Base-by-base conservation (phyloP, 2,113 vertebrate species). In the Lamprotornis superbus region DNA sequence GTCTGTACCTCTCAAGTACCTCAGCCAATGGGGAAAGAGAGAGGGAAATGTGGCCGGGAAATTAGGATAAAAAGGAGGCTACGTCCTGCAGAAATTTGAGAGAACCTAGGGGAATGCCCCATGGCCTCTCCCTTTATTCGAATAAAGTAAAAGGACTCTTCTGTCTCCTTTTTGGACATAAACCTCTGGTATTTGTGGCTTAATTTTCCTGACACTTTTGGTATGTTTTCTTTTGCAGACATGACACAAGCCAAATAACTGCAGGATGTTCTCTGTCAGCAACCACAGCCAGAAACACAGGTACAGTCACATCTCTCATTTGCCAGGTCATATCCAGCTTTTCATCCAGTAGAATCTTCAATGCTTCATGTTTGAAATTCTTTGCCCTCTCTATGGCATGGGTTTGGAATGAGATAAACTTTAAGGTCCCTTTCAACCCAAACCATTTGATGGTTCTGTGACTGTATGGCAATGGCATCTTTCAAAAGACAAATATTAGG, bases 161-260 rank as follows among this genome's bases (percentile, higher is more conserved):
- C 14, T 50, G 49, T 50, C 49, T 50, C 14, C 49, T 50, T 50
- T 50, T 50, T 50, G 49, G 49, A 15, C 49, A 27, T 27, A 27
- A 50, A 50, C 8, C 49, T 50, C 49, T 15, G 25, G 25, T 27
- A 23, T 50, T 50, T 50, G 49, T 50, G 49, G 25, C 14, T 50
- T 50, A 27, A 50, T 50, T 27, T 50, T 50, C 49, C 49, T 50
- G 49, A 27, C 49, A 15, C 20, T 50, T 79, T 40, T 37, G 10
- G 27, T 18, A 17, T 24, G 9, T 57, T 76, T 83, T 30, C 25
- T 83, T 46, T 19, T 18, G 25, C 59, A 15, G 47, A 15, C 8
- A 5, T 2, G 10, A 39, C 5, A 16, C 0, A 44, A 35, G 15
- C 8, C 14, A 64, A 50, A 25, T 0, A 24, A 37, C 1, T 14